Percentiles rank a stretch among this genome's conserved stretches.
phyloP scores from a whole-genome alignment of 1,140 invertebrate species.

The Myzus persicae region DNA sequence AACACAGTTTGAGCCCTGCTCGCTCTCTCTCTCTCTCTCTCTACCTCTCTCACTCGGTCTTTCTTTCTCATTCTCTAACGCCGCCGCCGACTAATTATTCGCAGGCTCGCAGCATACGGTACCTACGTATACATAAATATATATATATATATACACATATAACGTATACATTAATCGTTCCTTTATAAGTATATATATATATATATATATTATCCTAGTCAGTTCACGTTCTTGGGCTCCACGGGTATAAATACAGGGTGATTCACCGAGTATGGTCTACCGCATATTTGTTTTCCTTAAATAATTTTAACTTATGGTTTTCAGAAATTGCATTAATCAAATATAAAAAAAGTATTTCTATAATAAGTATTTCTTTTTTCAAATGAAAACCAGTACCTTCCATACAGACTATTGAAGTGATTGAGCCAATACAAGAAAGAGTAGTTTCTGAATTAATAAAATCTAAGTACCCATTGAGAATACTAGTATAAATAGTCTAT shows the following conservation, averaged over 20 bases:
- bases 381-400: neutral
- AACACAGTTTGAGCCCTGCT: neutral
- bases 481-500: neutral
- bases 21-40: too few relatives aligned
- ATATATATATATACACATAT: neutral
- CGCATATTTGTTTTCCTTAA: too few relatives aligned
- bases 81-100: conserved; percentile 23
- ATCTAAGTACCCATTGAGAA: neutral
- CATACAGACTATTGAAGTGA: neutral
- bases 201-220: neutral
- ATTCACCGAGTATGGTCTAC: neutral
- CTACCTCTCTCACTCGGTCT: neutral
- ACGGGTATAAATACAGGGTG: neutral
- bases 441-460: neutral
- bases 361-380: neutral
- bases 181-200: too few relatives aligned
- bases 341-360: neutral
- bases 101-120: conserved; percentile 30
- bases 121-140: neutral
- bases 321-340: neutral
- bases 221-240: neutral
- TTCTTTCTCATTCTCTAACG: neutral
- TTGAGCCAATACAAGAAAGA: neutral
- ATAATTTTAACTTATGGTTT: neutral
- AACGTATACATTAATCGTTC: neutral